Evolutionary conservation across 2,888 invertebrate species (phyloP), one percentile per base, ranked within the genome.

Genomic region (Clanis bilineata): DNA sequence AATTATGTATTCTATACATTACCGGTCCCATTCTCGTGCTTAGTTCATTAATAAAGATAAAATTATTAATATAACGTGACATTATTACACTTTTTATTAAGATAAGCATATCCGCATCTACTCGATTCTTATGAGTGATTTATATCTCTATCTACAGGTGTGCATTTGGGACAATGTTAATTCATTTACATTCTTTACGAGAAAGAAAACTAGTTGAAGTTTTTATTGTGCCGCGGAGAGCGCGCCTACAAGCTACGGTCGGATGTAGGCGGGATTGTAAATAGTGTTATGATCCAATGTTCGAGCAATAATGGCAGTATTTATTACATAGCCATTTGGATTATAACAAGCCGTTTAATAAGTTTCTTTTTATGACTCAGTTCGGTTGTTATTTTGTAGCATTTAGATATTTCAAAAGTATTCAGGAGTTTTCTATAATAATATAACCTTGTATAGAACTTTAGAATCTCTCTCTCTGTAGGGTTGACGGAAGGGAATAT

Each of bases 401-500:
- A 38, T 57, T 61, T 12, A n/a, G n/a, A n/a, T n/a, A n/a, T 12
- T 21, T 22, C 6, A 5, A 7, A 32, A 3, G 9, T 5, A 9
- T 32, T 32, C 5, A 32, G 21, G 22, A 9, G 10, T 44, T 44
- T 44, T 3, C 10, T 2, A 21, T 10, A 56, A 61, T 63, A 39
- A 62, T 58, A 62, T 64, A 58, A 44, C 60, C 62, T 36, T 32
- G 32, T 32, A 32, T 32, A 9, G 32, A 1, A 32, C n/a, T n/a
- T n/a, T n/a, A n/a, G n/a, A n/a, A n/a, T n/a, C n/a, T n/a, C n/a
- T n/a, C n/a, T n/a, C n/a, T n/a, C n/a, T n/a, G n/a, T n/a, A n/a
- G n/a, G n/a, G n/a, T n/a, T n/a, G n/a, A n/a, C n/a, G n/a, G n/a
- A n/a, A n/a, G n/a, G n/a, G n/a, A n/a, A n/a, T n/a, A n/a, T n/a